Evolutionary conservation across 2,888 invertebrate species (phyloP).

Genomic region (Hirtodrosophila histrioides): DNA sequence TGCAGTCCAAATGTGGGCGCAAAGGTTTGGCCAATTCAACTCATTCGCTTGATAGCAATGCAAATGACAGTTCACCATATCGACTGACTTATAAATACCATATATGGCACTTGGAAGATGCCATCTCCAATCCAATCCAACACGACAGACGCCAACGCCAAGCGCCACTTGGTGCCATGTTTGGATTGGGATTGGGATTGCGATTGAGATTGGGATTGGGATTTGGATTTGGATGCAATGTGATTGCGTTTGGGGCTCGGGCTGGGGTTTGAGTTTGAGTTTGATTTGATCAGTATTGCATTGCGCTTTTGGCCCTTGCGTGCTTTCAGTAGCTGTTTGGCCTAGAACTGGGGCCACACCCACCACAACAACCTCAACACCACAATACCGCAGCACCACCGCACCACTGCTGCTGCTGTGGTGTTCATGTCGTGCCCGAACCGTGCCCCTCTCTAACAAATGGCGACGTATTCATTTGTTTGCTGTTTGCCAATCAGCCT

Average conservation of each 20-base stretch:
- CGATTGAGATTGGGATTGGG: constrained; percentile 10
- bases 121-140: constrained; percentile 41
- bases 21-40: constrained; percentile 66
- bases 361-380: constrained; percentile 20
- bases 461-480: constrained; percentile 76
- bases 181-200: constrained; percentile 37
- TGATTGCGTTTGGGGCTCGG: constrained; percentile 20
- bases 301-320: constrained; percentile 46
- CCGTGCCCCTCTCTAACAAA: constrained; percentile 20
- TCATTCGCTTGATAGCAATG: constrained; percentile 38
- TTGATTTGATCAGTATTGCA: constrained; percentile 15
- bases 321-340: constrained; percentile 47
- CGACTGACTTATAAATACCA: constrained; percentile 19
- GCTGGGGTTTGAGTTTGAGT: constrained; percentile 1
- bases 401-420: too few species aligned
- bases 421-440: too few species aligned
- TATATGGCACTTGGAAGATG: constrained; percentile 49
- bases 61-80: constrained; percentile 46
- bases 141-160: constrained; percentile 62
- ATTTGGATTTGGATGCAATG: not conserved
- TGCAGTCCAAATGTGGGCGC: constrained; percentile 47
- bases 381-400: not conserved
- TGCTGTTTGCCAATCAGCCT: constrained; percentile 79
- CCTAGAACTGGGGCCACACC: constrained; percentile 53
- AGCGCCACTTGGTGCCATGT: constrained; percentile 55